Base-by-base conservation (phyloP, 2,113 vertebrate genomes). In the Psilopogon haemacephalus region DNA sequence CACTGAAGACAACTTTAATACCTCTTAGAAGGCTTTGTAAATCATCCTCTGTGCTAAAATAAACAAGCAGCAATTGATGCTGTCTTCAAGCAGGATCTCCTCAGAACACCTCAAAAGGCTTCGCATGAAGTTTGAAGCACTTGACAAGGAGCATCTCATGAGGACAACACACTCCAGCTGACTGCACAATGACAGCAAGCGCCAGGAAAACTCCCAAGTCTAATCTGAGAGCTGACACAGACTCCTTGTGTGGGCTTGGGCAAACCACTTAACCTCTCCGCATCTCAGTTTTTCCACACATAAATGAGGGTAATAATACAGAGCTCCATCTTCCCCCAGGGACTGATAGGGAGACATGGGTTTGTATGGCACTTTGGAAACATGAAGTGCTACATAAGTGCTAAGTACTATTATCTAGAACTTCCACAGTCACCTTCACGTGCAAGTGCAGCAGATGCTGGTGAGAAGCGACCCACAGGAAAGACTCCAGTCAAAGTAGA, bases 171-270 rank as follows among this genome's bases (percentile, higher is more conserved):
- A 20, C 86, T 77, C 46, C 69, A 95, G 71, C 42, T 56, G 68
- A 88, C 14, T 88, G 87, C 87, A 91, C 75, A 91, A 71, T 6
- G 75, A 74, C 75, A 94, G 68, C 38, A 92, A 87, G 56, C 6
- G 87, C 87, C 71, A 94, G 71, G 86, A 93, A 92, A 95, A 77
- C 81, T 91, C 74, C 74, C 48, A 56, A 50, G 33, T 19, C 70
- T 84, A 73, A 95, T 90, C 92, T 87, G 59, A 70, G 71, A 90
- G 83, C 78, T 90, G 90, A 92, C 89, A 92, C 82, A 71, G 90
- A 75, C 86, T 93, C 64, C n/a, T 65, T 92, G 82, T 80, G 87
- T 84, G 89, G 87, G 75, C 85, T 88, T 93, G 93, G 87, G 84
- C 52, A 88, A 92, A 91, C 52, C 91, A 94, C 93, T 96, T 93